Conservation (phyloP, 2,888 invertebrate genomes). For the Cerastoderma edule region DNA sequence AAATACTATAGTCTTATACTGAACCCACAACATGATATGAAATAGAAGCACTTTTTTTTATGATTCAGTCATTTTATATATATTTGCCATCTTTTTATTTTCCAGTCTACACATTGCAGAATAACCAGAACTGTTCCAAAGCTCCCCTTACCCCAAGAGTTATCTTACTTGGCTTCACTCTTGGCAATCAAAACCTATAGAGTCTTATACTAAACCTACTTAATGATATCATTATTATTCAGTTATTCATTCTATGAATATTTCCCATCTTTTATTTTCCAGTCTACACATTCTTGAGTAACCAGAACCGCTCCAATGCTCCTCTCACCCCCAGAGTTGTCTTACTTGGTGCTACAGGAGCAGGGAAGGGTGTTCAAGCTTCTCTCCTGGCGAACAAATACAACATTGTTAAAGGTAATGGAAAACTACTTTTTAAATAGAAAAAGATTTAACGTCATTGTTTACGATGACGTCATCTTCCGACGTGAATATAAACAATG, state of each 20-base stretch:
- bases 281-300: slow-evolving; percentile 80
- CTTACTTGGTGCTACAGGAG: slow-evolving; percentile 83
- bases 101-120: slow-evolving; percentile 80
- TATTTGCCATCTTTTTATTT: slow-evolving; percentile 23
- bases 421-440: neutral
- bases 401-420: slow-evolving; percentile 82
- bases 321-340: slow-evolving; percentile 83
- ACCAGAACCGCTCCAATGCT: slow-evolving; percentile 78
- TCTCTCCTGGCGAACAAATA: slow-evolving; percentile 83
- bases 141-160: slow-evolving; percentile 83
- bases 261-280: slow-evolving; percentile 43
- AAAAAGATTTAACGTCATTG: neutral
- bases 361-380: slow-evolving; percentile 82
- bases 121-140: slow-evolving; percentile 76
- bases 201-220: too few species aligned
- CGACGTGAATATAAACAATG: too few species aligned
- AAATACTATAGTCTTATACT: too few species aligned
- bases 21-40: too few species aligned
- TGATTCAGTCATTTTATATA: neutral
- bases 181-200: too few species aligned
- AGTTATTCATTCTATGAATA: neutral
- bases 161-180: too few species aligned
- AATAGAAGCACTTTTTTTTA: too few species aligned
- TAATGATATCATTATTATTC: too few species aligned
- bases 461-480: too few species aligned